Conservation (phyloP, 2,113 vertebrate genomes). For the Triplophysa tibetana region DNA sequence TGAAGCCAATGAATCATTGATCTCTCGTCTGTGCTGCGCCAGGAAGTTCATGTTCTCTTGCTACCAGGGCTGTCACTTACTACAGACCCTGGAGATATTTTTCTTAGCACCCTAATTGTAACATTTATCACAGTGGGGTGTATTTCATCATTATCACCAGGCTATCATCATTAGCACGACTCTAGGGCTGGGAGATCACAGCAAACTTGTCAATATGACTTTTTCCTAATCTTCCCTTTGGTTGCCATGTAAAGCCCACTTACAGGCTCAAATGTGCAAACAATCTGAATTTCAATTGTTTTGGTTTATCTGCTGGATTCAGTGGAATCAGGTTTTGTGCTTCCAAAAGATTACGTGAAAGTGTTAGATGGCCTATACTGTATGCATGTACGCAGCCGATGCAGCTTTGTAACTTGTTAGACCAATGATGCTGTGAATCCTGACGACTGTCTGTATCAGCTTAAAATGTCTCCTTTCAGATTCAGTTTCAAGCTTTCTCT, state of each 20-base stretch:
- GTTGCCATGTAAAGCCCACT: neutral
- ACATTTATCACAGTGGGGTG: neutral
- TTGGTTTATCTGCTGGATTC: neutral
- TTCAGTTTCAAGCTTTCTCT: slow-evolving; percentile 31
- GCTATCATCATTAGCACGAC: neutral
- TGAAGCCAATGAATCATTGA: slow-evolving; percentile 12
- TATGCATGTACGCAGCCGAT: neutral
- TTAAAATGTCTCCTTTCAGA: neutral
- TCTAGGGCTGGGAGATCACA: neutral
- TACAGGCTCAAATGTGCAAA: neutral
- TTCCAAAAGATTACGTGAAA: neutral
- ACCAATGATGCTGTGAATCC: slow-evolving; percentile 7
- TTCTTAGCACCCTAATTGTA: neutral
- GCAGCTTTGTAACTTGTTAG: slow-evolving; percentile 29
- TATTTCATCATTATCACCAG: neutral
- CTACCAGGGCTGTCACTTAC: neutral
- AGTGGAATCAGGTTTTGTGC: neutral
- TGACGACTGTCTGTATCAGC: slow-evolving; percentile 12
- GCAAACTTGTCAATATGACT: neutral
- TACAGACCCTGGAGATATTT: neutral
- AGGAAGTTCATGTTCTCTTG: neutral
- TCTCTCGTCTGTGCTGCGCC: neutral
- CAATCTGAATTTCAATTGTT: neutral
- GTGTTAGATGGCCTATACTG: neutral
- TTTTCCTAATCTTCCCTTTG: neutral